These are phyloP conservation scores for Phalera bucephala DNA, from an alignment of 2,888 invertebrate genomes.

Conservation along the genomic window DNA sequence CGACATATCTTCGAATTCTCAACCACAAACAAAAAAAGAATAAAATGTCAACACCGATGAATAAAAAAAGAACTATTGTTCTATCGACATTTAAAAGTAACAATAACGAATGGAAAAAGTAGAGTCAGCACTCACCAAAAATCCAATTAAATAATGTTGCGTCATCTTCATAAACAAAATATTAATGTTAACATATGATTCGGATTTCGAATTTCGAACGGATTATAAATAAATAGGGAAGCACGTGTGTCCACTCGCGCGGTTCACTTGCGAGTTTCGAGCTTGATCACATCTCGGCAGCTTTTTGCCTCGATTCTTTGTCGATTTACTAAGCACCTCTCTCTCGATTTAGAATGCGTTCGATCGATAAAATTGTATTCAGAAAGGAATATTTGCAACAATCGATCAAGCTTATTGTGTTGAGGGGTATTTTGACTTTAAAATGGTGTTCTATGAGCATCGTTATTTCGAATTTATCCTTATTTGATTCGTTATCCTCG, in stretches of 20 bases:
- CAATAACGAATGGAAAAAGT: not conserved
- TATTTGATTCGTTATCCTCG: too few species aligned
- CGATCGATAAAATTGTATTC: not conserved
- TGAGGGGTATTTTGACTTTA: too few species aligned
- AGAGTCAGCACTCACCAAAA: slow-evolving; percentile 45
- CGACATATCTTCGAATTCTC: too few species aligned
- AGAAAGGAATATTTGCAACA: not conserved
- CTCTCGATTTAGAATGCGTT: not conserved
- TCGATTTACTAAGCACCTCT: not conserved
- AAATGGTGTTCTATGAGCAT: too few species aligned
- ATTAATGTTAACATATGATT: slow-evolving; percentile 24
- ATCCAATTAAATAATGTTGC: slow-evolving; percentile 41
- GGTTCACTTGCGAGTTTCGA: slow-evolving; percentile 47
- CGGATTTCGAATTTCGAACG: slow-evolving; percentile 19
- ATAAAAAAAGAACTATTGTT: not conserved
- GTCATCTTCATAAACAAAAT: slow-evolving; percentile 37
- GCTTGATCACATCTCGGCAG: slow-evolving; percentile 41
- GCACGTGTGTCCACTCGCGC: slow-evolving; percentile 43
- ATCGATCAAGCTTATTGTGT: too few species aligned
- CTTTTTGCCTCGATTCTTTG: slow-evolving; percentile 52
- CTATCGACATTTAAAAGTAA: not conserved
- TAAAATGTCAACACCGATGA: not conserved
- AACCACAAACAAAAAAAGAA: too few species aligned
- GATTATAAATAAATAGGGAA: slow-evolving; percentile 25
- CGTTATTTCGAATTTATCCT: too few species aligned